Evolutionary conservation across 2,888 invertebrate genomes (phyloP), one percentile per base, ranked within the genome.

Genomic region (Lypha dubia): DNA sequence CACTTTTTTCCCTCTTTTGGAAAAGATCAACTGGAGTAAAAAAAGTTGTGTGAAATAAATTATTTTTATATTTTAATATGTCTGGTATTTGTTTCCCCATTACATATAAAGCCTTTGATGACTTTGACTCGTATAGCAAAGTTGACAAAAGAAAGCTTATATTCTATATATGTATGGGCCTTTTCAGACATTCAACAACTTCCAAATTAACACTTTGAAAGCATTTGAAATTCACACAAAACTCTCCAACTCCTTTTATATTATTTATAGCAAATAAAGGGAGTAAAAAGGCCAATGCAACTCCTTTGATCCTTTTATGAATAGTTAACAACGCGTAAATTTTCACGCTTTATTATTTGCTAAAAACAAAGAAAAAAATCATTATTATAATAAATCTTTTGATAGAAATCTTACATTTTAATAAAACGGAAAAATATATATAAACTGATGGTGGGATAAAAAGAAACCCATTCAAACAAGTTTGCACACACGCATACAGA

Each of bases 171-270:
- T n/a, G n/a, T n/a, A n/a, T n/a, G n/a, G n/a, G 46, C 63, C 58
- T 63, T 65, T 79, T 83, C 68, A 70, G 35, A 60, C 17, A 28
- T 60, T 80, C 80, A 80, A 84, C 84, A 84, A 74, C 81, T 74
- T 74, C 73, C 77, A 84, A 84, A 84, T 84, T 84, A 84, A 84
- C 84, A 84, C 84, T 84, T 84, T 84, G 68, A 77, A 77, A 81
- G 44, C 56, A 81, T 77, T 77, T 77, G 35, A 68, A 56, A 58
- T 22, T 58, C 46, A 75, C 53, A 75, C 56, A 67, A 35, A 74
- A 32, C 62, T 41, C 13, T 35, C 38, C 38, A 11, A 46, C 49
- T 44, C 35, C 6, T n/a, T 9, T 7, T 56, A 11, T 28, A 35
- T 35, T 20, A 41, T 13, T 15, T 28, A 32, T 32, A 28, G 1